Base-by-base conservation (phyloP, 1,140 invertebrate species). In the Reticulitermes speratus region DNA sequence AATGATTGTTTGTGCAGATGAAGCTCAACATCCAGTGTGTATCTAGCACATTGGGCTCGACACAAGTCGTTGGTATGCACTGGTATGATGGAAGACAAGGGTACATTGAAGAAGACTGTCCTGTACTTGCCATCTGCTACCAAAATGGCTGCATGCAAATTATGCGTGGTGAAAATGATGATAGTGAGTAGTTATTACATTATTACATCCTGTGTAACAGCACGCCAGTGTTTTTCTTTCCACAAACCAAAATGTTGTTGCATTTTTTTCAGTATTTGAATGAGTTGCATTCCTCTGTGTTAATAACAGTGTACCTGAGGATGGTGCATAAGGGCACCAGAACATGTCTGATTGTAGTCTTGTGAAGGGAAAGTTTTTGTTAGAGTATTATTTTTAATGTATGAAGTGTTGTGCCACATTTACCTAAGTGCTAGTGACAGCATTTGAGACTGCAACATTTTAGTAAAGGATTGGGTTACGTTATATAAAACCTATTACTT, bases 141-240 rank as follows among this genome's bases (percentile, higher is more conserved):
- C 95, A 96, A 90, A 96, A 94, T 90, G 98, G 98, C 0, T 92
- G 94, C 87, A 93, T 98, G 88, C 95, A 98, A 89, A 91, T 99
- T 30, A 98, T 99, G 96, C 94, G 94, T 88, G 95, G 95, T 90
- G 97, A 98, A 89, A 95, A 93, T 89, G 98, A 99, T 91, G 96
- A 97, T 90, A 94, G 85, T 86, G 48, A 86, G 85, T 45, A 65
- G 81, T 59, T 12, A 82, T n/a, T 30, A 30, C 44, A 82, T 59
- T 12, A 82, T n/a, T 30, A 30, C 44, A 82, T 14, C 30, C 30
- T 38, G 19, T 55, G 19, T 21, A 55, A 16, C 52, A 55, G 16
- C 19, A 48, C 2, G 45, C 14, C n/a, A 82, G 75, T 82, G 11
- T 82, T 7, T 21, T 82, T 19, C 9, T 82, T 82, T 82, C 75